Percentiles rank a stretch among this genome's conserved stretches.
Conservation (phyloP, 2,797 vertebrate species). For the Syndactyla subalaris region DNA sequence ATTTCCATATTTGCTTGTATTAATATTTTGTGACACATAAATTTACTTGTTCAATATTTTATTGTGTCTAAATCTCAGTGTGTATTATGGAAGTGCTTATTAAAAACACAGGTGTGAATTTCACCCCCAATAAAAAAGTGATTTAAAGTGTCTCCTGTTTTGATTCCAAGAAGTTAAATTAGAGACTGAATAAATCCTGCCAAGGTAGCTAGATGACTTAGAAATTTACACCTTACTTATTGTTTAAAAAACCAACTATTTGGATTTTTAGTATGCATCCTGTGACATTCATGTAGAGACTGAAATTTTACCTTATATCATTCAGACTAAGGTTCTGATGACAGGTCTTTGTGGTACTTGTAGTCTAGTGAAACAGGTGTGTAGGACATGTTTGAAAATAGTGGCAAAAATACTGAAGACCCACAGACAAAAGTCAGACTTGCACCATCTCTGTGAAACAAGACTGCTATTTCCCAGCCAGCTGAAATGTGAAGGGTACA, state of each 20-base stretch:
- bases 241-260: not conserved
- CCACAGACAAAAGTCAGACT: not conserved
- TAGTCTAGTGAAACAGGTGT: not conserved
- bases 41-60: not conserved
- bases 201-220: not conserved
- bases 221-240: not conserved
- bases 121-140: not conserved
- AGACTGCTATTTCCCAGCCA: not conserved
- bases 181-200: not conserved
- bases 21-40: not conserved
- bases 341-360: not conserved
- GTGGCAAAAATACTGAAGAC: not conserved
- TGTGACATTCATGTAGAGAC: not conserved
- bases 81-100: not conserved
- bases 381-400: not conserved
- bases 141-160: not conserved
- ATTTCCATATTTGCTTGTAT: not conserved
- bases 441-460: not conserved
- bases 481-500: not conserved
- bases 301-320: not conserved
- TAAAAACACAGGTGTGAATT: not conserved
- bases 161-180: not conserved
- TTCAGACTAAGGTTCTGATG: not conserved
- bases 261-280: not conserved
- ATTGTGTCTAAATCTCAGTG: not conserved